Base-by-base conservation (phyloP, 2,797 vertebrate species). In the Sciaenops ocellatus region DNA sequence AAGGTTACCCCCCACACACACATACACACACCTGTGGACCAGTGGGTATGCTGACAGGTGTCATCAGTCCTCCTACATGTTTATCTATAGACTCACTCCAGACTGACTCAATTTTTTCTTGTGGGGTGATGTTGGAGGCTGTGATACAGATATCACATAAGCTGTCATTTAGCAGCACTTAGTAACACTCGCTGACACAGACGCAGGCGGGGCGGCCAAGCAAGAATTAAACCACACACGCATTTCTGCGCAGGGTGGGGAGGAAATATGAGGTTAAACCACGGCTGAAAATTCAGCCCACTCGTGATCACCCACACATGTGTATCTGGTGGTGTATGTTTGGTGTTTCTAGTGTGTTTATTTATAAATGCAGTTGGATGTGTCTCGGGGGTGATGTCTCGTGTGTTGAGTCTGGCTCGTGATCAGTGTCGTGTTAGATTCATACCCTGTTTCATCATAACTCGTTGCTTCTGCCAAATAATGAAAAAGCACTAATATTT, bases 201-300 rank as follows among this genome's bases (percentile, higher is more conserved):
- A 6, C 66, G 7, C 71, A 42, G 65, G 47, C 61, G 4, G 54
- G 34, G 57, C 18, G 3, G 24, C 69, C 2, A 42, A 66, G 51
- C 34, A 54, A 26, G 46, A 77, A 69, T 78, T 20, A 71, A 77
- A 68, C 69, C 68, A 26, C 52, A 18, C 70, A 62, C 46, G 41
- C 71, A 83, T 89, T 85, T 85, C 48, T 77, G 47, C 57, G 50
- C 74, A 80, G 84, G 80, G 77, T 34, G 79, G 80, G 59, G 73
- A 88, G 76, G 73, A 89, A 85, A 71, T 82, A 11, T 22, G 41
- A 66, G 67, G 84, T 82, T 77, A 55, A 79, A 72, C 52, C 79
- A 73, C 11, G 4, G 46, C 68, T 79, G 28, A 60, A 76, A 60
- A 79, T 81, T 63, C 69, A 75, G 62, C 80, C 63, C 71, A 74